phyloP scores from a whole-genome alignment of 1,140 invertebrate species.

The Pogonomyrmex californicus region DNA sequence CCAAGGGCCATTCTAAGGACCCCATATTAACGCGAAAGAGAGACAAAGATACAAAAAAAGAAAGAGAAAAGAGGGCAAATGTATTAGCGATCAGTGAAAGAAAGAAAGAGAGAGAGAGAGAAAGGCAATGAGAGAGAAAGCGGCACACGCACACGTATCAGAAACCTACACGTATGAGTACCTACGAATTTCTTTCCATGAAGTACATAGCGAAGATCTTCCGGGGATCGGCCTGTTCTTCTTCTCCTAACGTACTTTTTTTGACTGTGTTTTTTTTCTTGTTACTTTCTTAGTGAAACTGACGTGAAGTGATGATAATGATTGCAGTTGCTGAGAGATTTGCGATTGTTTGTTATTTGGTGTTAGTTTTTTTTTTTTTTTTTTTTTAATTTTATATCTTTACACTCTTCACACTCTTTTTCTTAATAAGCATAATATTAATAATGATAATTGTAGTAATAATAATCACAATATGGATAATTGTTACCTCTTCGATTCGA shows the following conservation, averaged over 20 bases:
- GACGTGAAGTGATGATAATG: slow-evolving; percentile 84
- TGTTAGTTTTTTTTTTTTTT: slow-evolving; percentile 81
- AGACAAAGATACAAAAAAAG: slow-evolving; percentile 60
- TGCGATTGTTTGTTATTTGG: slow-evolving; percentile 85
- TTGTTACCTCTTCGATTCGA: slow-evolving; percentile 49
- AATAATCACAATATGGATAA: slow-evolving; percentile 22
- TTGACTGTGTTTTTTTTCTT: slow-evolving; percentile 85
- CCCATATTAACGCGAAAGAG: slow-evolving; percentile 57
- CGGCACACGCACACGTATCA: slow-evolving; percentile 86
- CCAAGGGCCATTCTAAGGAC: slow-evolving; percentile 78
- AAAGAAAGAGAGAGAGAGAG: slow-evolving; percentile 78
- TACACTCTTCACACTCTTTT: slow-evolving; percentile 82
- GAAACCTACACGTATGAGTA: slow-evolving; percentile 83
- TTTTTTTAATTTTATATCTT: slow-evolving; percentile 75
- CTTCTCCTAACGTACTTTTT: slow-evolving; percentile 75
- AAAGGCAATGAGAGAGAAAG: slow-evolving; percentile 71
- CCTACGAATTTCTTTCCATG: slow-evolving; percentile 77
- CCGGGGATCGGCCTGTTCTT: slow-evolving; percentile 74
- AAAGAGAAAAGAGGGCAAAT: slow-evolving; percentile 59
- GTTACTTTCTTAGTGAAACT: slow-evolving; percentile 83
- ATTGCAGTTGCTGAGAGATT: slow-evolving; percentile 86
- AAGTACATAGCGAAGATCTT: slow-evolving; percentile 80
- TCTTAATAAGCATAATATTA: slow-evolving; percentile 83
- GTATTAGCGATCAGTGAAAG: slow-evolving; percentile 53
- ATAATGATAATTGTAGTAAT: slow-evolving; percentile 46